Evolutionary conservation across 2,888 invertebrate genomes (phyloP), one percentile per base, ranked within the genome.

Genomic region (Clitarchus hookeri): DNA sequence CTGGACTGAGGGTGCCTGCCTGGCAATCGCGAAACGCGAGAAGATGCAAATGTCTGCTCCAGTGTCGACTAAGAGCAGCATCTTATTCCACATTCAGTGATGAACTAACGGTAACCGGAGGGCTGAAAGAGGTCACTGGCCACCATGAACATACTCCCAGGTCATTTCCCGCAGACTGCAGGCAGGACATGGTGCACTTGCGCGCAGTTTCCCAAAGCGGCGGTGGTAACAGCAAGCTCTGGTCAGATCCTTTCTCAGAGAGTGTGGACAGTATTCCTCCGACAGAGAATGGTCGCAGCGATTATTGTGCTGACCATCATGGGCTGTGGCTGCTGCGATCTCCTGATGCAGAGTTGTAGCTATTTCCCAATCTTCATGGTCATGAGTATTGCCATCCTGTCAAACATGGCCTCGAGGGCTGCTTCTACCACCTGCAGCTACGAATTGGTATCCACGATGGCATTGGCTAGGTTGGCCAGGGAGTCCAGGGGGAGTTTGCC

Each of bases 1-100:
- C 85, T 78, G 0, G 89, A 88, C 77, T 88, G 88, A 0, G 80
- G 27, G 13, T 88, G 88, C 44, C 87, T 87, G 8, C 88, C 88
- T n/a, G 86, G 86, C 19, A 90, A 85, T 9, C 84, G 12, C 26
- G n/a, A 87, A 85, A 19, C 86, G 86, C 1, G 89, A 88, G 84
- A 88, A 87, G 0, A 88, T 88, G 77, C 88, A 89, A 0, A 89
- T 80, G 48, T 89, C 88, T 11, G 89, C 88, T 0, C 88, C 87
- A 0, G 89, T 89, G 84, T 89, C 89, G 6, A 89, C 83, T 19
- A 89, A 86, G 44, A 87, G 89, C 11, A 4, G 48, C 12, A 48
- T 12, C 48, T 48, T 48, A 48, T 9, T 48, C 6, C 48, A 48
- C 12, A 48, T 48, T 48, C 48, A 9, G 48, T 48, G 12, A 48